These are phyloP conservation scores for Bradypodion pumilum DNA, from an alignment of 2,797 vertebrate genomes.

Conservation along the genomic window DNA sequence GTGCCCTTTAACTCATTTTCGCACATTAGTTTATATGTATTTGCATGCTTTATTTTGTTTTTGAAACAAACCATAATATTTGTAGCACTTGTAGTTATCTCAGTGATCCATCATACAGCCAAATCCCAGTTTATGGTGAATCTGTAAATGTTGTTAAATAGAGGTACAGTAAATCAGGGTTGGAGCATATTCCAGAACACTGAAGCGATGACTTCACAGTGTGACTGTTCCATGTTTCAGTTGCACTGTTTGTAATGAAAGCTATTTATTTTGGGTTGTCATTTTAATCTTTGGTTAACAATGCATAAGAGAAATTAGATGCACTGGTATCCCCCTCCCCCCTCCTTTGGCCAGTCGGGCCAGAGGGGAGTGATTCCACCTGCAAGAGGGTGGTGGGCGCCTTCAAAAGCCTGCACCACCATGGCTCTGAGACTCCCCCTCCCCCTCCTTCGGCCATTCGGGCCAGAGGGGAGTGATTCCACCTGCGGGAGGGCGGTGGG, in stretches of 20 bases:
- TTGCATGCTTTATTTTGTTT: no score
- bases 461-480: no score
- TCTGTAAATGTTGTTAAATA: not conserved
- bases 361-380: no score
- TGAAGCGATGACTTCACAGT: not conserved
- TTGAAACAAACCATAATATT: not conserved
- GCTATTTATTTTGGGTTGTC: not conserved
- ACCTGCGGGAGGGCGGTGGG: no score
- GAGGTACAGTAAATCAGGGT: not conserved
- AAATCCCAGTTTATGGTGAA: not conserved
- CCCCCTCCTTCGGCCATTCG: no score
- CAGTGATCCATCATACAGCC: not conserved
- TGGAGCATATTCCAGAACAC: not conserved
- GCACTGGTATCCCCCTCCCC: no score
- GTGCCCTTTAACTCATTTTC: no score
- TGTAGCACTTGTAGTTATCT: not conserved
- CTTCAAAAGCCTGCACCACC: no score
- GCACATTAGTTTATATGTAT: no score
- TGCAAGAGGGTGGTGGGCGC: no score
- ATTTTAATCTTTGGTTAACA: not conserved
- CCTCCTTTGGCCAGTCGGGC: no score
- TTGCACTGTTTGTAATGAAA: not conserved
- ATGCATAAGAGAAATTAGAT: not conserved
- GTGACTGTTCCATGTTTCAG: not conserved
- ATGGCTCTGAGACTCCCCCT: no score